Evolutionary conservation across 2,113 vertebrate species (phyloP).

Genomic region (Etia nguti): DNA sequence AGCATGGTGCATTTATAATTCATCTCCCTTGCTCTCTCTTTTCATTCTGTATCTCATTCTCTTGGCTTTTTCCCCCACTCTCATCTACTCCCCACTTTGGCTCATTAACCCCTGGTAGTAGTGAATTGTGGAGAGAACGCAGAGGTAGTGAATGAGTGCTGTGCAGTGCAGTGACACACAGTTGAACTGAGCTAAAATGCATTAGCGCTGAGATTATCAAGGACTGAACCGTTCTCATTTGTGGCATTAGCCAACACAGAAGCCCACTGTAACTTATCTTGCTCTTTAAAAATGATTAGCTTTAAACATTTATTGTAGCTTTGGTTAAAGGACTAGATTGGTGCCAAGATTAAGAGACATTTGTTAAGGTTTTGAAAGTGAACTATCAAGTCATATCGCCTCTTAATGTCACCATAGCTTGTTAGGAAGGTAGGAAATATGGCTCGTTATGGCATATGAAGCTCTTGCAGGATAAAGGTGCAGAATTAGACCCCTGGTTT

Average conservation of each 20-base stretch:
- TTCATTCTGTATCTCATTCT: slow-evolving; percentile 22
- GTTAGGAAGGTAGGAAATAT: slow-evolving; percentile 9
- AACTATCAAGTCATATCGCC: background rate
- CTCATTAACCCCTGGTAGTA: slow-evolving; percentile 51
- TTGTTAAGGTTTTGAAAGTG: background rate
- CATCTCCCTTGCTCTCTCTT: slow-evolving; percentile 38
- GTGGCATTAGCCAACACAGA: slow-evolving; percentile 5
- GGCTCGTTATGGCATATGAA: slow-evolving; percentile 18
- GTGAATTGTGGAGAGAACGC: slow-evolving; percentile 16
- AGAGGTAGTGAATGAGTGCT: slow-evolving; percentile 24
- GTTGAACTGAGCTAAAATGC: slow-evolving; percentile 19
- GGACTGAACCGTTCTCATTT: slow-evolving; percentile 17
- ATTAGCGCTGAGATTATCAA: slow-evolving; percentile 34
- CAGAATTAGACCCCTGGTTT: slow-evolving; percentile 7
- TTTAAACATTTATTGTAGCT: background rate
- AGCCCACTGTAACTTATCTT: background rate
- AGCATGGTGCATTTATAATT: slow-evolving; percentile 59
- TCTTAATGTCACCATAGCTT: slow-evolving; percentile 3
- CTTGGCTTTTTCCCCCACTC: slow-evolving; percentile 9
- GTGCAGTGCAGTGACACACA: slow-evolving; percentile 4
- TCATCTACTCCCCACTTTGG: slow-evolving; percentile 46
- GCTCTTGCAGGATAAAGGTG: slow-evolving; percentile 17
- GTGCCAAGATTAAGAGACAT: background rate
- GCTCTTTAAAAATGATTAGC: slow-evolving; percentile 17
- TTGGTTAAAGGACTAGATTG: background rate